Evolutionary conservation across 2,113 vertebrate species (phyloP).

Genomic region (Zosterops hypoxanthus): DNA sequence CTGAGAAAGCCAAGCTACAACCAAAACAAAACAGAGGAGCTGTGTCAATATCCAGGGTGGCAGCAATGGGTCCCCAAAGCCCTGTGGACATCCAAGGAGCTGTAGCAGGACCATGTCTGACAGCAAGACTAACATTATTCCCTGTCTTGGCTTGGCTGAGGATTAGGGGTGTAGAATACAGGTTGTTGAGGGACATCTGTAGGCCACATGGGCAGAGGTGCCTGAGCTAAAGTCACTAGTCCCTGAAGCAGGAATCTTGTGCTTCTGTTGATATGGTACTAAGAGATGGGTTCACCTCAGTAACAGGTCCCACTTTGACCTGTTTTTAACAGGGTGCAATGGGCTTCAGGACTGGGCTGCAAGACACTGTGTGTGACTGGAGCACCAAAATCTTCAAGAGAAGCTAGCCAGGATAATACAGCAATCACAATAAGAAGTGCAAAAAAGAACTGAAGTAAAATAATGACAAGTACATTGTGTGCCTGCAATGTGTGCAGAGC

Average conservation of each 20-base stretch:
- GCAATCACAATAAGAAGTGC: background rate
- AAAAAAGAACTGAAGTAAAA: background rate
- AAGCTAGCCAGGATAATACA: background rate
- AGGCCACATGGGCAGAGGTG: accelerated
- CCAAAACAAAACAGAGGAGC: background rate
- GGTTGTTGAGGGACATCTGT: background rate
- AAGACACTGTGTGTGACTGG: background rate
- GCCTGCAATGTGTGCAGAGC: background rate
- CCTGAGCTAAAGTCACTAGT: background rate
- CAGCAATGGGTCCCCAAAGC: background rate
- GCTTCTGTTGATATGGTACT: background rate
- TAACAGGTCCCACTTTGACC: background rate
- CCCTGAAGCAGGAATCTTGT: background rate
- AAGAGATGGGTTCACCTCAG: background rate
- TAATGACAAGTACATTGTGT: background rate
- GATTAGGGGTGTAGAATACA: background rate
- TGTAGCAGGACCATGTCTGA: background rate
- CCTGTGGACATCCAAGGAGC: accelerated
- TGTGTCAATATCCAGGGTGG: background rate
- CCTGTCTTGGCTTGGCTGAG: background rate
- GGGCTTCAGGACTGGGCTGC: background rate
- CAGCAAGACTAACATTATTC: background rate
- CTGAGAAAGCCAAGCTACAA: background rate
- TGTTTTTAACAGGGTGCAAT: background rate
- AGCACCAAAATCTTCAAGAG: background rate